phyloP scores from a whole-genome alignment of 1,140 invertebrate species.

The Drosophila hydei region DNA sequence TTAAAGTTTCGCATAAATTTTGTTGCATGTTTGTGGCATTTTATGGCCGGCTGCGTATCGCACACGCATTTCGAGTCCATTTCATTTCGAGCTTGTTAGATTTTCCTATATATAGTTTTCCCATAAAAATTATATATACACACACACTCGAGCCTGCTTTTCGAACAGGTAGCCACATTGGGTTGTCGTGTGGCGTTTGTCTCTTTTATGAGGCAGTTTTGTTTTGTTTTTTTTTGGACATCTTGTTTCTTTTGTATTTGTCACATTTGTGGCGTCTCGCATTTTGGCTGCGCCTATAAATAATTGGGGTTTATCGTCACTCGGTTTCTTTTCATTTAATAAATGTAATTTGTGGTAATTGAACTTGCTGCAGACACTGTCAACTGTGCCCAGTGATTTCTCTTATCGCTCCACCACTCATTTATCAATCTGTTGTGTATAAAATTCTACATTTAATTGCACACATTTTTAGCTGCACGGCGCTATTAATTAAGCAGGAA shows the following conservation, averaged over 20 bases:
- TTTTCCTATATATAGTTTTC: slow-evolving; percentile 50
- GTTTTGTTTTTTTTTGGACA: slow-evolving; percentile 22
- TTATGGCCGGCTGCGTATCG: slow-evolving; percentile 63
- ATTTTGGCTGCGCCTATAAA: slow-evolving; percentile 74
- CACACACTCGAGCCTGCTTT: not conserved
- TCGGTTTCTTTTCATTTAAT: slow-evolving; percentile 65
- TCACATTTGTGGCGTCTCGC: slow-evolving; percentile 32
- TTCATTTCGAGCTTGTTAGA: slow-evolving; percentile 67
- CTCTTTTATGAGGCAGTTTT: slow-evolving; percentile 59
- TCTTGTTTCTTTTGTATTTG: slow-evolving; percentile 19
- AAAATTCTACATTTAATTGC: slow-evolving; percentile 57
- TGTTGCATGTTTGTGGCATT: slow-evolving; percentile 74
- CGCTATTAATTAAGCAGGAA: slow-evolving; percentile 55
- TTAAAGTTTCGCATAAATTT: slow-evolving; percentile 80
- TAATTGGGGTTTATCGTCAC: slow-evolving; percentile 70
- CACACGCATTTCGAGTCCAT: slow-evolving; percentile 74
- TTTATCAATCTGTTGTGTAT: slow-evolving; percentile 51
- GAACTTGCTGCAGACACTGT: slow-evolving; percentile 48
- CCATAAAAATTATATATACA: slow-evolving; percentile 31
- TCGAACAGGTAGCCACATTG: slow-evolving; percentile 33
- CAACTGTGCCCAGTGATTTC: slow-evolving; percentile 28
- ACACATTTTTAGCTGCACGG: slow-evolving; percentile 50
- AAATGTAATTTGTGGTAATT: slow-evolving; percentile 81
- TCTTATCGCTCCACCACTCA: slow-evolving; percentile 13
- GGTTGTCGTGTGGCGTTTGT: slow-evolving; percentile 40